Conservation (phyloP, 2,797 vertebrate genomes). For the Acomys russatus region DNA sequence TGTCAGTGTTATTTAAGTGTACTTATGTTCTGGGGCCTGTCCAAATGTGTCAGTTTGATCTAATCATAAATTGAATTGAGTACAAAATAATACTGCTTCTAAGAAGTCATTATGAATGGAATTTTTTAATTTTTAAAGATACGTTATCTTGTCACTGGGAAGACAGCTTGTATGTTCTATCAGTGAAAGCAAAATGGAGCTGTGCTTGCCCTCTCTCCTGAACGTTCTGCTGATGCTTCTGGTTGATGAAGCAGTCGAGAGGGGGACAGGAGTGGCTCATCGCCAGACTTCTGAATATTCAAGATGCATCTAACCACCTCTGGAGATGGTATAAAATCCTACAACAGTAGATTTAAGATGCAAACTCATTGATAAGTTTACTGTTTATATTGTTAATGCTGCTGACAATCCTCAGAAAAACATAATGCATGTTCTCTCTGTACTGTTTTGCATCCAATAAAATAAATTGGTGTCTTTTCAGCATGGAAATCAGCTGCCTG, state of each 20-base stretch:
- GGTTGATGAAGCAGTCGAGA: too few relatives aligned
- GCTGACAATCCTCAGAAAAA: background rate
- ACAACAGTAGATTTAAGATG: background rate
- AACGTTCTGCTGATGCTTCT: fast-evolving
- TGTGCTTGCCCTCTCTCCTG: fast-evolving
- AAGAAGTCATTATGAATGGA: background rate
- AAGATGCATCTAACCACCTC: background rate
- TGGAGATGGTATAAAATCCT: background rate
- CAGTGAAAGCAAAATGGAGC: background rate
- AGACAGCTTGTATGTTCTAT: background rate
- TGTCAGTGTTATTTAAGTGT: background rate
- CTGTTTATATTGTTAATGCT: background rate
- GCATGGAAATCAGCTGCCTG: fast-evolving
- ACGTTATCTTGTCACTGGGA: background rate
- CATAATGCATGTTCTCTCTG: fast-evolving
- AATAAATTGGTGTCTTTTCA: too few relatives aligned
- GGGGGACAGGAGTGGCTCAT: background rate
- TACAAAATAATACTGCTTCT: background rate
- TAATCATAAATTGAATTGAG: background rate
- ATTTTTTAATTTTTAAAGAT: background rate
- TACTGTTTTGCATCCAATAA: background rate
- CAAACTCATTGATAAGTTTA: background rate
- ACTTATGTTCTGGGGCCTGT: fast-evolving
- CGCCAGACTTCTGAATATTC: background rate
- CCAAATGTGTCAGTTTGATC: background rate